Conservation (phyloP, 2,888 invertebrate species). For the Sclerodermus sp. region DNA sequence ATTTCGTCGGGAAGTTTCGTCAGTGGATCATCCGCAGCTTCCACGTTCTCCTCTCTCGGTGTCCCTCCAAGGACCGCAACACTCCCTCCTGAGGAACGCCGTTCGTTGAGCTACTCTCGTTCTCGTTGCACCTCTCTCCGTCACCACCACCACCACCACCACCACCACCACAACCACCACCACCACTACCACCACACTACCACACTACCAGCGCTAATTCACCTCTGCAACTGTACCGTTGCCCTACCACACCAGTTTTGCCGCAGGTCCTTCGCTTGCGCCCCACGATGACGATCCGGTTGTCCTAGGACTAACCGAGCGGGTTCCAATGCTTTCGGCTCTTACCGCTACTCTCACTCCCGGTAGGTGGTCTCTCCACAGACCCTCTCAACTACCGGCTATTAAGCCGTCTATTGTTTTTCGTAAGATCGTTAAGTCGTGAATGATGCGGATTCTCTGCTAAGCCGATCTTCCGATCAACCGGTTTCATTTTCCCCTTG, state of each 20-base stretch:
- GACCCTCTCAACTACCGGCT: too few species aligned
- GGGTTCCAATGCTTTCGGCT: too few species aligned
- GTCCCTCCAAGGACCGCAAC: slow-evolving; percentile 17
- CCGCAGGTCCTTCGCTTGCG: not conserved
- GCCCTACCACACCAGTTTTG: slow-evolving; percentile 17
- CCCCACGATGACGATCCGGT: slow-evolving; percentile 24
- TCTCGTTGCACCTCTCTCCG: slow-evolving; percentile 7
- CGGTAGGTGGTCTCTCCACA: too few species aligned
- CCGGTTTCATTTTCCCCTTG: too few species aligned
- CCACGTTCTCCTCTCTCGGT: not conserved
- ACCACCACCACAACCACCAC: slow-evolving; percentile 33
- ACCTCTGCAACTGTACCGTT: slow-evolving; percentile 39
- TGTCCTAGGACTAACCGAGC: slow-evolving; percentile 37
- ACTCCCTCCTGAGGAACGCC: slow-evolving; percentile 23
- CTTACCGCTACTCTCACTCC: too few species aligned
- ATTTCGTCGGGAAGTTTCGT: too few species aligned
- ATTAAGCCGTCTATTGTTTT: too few species aligned
- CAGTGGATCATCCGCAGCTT: not conserved
- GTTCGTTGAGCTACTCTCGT: slow-evolving; percentile 30
- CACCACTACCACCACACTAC: slow-evolving; percentile 27
- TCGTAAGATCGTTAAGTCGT: too few species aligned
- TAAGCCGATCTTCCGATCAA: too few species aligned
- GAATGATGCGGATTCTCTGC: too few species aligned
- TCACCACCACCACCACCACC: not conserved
- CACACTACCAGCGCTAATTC: slow-evolving; percentile 31